Evolutionary conservation across 2,113 vertebrate species (phyloP).

Genomic region (Ia io): DNA sequence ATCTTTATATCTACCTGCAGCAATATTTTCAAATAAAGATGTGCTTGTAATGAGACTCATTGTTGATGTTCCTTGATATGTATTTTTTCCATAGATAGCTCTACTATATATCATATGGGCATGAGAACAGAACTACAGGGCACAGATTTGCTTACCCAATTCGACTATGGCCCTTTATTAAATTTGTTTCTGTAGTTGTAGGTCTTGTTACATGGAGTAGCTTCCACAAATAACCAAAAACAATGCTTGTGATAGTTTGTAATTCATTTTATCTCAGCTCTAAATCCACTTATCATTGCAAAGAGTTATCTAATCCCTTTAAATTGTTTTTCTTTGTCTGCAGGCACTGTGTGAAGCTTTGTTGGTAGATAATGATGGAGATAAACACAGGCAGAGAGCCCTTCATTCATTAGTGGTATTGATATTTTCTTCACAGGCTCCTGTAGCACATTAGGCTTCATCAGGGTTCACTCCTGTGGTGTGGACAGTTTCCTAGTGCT

Average conservation of each 20-base stretch:
- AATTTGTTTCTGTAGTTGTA: not conserved
- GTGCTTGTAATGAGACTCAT: not conserved
- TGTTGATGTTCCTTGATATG: not conserved
- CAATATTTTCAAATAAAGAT: not conserved
- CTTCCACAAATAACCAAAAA: not conserved
- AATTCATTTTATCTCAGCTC: not conserved
- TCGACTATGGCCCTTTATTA: not conserved
- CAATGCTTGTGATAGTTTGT: not conserved
- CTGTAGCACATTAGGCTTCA: not conserved
- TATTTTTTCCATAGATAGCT: not conserved
- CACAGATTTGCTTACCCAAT: not conserved
- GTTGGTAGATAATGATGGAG: not conserved
- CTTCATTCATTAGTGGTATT: not conserved
- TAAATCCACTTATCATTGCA: not conserved
- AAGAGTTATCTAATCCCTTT: not conserved
- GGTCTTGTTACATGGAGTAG: not conserved
- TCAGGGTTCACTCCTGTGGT: too few relatives aligned
- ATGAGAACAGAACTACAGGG: not conserved
- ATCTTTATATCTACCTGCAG: not conserved
- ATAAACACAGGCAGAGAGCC: not conserved
- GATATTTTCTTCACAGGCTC: not conserved
- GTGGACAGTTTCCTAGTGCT: not conserved
- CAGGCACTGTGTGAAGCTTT: not conserved
- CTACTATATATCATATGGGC: not conserved
- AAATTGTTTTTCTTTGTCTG: not conserved